phyloP scores from a whole-genome alignment of 2,113 vertebrate genomes.

The Pterocles orientalis region DNA sequence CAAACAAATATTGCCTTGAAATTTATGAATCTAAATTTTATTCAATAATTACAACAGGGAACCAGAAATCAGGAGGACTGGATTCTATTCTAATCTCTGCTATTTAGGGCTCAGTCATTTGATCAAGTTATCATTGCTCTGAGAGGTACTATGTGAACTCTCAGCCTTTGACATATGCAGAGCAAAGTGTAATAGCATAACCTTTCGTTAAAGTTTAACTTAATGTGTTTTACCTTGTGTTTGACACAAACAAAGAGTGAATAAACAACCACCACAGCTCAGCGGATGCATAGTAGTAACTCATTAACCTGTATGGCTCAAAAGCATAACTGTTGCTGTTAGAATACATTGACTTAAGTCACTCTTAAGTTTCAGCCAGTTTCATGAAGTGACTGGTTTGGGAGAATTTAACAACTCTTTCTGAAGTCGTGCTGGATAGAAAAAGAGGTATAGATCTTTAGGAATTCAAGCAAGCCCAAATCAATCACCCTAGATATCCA shows the following conservation, averaged over 20 bases:
- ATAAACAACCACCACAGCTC: not conserved
- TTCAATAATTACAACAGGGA: not conserved
- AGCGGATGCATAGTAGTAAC: not conserved
- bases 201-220: conserved; percentile 9
- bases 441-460: not conserved
- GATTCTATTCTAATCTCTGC: not conserved
- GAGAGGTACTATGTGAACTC: not conserved
- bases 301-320: not conserved
- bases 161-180: not conserved
- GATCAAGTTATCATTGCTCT: not conserved
- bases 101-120: not conserved
- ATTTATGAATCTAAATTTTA: not conserved
- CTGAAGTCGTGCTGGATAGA: not conserved
- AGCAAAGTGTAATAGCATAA: not conserved
- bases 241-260: not conserved
- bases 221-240: not conserved
- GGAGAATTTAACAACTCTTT: not conserved
- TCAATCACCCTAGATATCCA: not conserved
- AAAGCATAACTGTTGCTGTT: not conserved
- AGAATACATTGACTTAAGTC: not conserved
- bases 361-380: not conserved
- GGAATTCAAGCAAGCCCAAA: not conserved
- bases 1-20: not conserved
- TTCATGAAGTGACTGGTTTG: not conserved
- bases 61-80: not conserved